These are phyloP conservation scores for Diplazon laetatorius DNA, from an alignment of 2,888 invertebrate species.

Conservation along the genomic window DNA sequence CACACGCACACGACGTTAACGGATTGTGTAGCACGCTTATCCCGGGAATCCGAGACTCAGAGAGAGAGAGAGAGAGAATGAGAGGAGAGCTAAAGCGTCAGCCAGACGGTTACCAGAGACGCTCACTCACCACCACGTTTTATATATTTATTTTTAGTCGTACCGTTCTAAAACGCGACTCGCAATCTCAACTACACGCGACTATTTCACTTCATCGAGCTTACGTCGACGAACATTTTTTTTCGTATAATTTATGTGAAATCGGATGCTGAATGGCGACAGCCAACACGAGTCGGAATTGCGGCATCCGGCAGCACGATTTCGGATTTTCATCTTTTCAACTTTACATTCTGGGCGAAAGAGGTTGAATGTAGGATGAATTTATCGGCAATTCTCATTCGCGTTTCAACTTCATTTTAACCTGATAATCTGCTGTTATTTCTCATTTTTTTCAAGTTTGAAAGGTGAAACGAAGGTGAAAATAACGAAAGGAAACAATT, in stretches of 20 bases:
- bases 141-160: constrained; percentile 57
- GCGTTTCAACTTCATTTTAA: too few species aligned
- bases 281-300: constrained; percentile 39
- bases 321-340: too few species aligned
- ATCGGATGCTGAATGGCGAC: constrained; percentile 44
- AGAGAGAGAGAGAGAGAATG: too few species aligned
- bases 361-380: too few species aligned
- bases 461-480: too few species aligned
- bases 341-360: too few species aligned
- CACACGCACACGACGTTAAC: background rate
- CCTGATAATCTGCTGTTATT: too few species aligned
- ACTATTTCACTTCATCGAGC: constrained; percentile 19
- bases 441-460: too few species aligned
- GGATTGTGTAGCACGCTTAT: constrained; percentile 8
- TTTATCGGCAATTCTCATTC: too few species aligned
- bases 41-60: constrained; percentile 50
- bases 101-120: constrained; percentile 54
- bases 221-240: background rate
- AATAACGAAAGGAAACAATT: too few species aligned
- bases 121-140: background rate
- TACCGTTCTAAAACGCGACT: constrained; percentile 37
- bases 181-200: constrained; percentile 11
- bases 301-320: constrained; percentile 47
- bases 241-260: constrained; percentile 27
- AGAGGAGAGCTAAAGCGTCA: constrained; percentile 42